These are phyloP conservation scores for Sander lucioperca DNA, from an alignment of 2,113 vertebrate species.

Conservation along the genomic window DNA sequence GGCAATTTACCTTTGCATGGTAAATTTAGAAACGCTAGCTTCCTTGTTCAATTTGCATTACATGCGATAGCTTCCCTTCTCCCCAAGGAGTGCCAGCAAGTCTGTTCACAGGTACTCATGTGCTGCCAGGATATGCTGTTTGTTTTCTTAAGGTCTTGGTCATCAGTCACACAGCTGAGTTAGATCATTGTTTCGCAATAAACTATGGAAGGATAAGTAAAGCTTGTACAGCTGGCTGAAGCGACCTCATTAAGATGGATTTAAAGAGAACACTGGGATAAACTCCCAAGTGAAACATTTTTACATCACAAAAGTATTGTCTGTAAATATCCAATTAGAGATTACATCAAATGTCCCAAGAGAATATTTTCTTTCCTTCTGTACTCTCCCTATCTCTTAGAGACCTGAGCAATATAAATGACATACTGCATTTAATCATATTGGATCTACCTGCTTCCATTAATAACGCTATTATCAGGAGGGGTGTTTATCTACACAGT, in stretches of 20 bases:
- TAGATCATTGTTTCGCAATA: constrained; percentile 58
- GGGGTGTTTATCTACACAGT: constrained; percentile 28
- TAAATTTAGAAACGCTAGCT: constrained; percentile 55
- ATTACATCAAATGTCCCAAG: constrained; percentile 39
- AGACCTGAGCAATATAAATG: constrained; percentile 24
- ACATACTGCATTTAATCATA: constrained; percentile 25
- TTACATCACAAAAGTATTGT: neutral
- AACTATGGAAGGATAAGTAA: constrained; percentile 32
- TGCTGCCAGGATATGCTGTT: constrained; percentile 24
- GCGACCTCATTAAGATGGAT: constrained; percentile 56
- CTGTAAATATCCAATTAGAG: constrained; percentile 59
- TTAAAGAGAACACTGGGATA: constrained; percentile 23
- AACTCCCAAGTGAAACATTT: constrained; percentile 24
- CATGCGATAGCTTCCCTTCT: constrained; percentile 52
- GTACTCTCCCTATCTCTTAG: constrained; percentile 4
- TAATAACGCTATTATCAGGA: constrained; percentile 42
- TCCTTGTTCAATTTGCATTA: constrained; percentile 63
- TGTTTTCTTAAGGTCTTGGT: constrained; percentile 41
- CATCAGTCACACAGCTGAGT: constrained; percentile 45
- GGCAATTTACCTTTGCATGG: constrained; percentile 60
- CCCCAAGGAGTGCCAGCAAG: constrained; percentile 32
- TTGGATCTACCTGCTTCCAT: constrained; percentile 36
- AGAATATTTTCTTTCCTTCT: constrained; percentile 15
- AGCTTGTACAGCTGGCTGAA: constrained; percentile 14
- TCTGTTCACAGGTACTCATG: constrained; percentile 34